Base-by-base conservation (phyloP, 2,888 invertebrate species). In the Cremastinae sp. region DNA sequence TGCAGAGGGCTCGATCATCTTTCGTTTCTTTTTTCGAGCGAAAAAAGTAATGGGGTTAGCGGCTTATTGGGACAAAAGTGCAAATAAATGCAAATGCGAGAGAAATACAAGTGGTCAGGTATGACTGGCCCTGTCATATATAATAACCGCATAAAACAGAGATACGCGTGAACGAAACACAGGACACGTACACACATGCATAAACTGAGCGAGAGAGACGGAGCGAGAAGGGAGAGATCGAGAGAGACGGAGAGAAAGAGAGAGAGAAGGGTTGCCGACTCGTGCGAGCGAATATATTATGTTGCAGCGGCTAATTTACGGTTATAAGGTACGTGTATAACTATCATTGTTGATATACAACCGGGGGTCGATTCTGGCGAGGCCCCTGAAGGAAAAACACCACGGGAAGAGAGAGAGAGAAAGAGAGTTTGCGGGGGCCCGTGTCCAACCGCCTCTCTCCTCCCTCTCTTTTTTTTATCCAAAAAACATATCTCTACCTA, bases 281-380 rank as follows among this genome's bases (percentile, higher is more conserved):
- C 62, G 39, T 12, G 59, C 59, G 39, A 85, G 84, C 87, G 89
- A 89, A 89, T 89, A 89, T 89, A 89, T 89, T 89, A 89, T 89
- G 89, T 89, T 89, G 88, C 89, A 86, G 85, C 83, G 87, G 86
- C 88, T 89, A 89, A 89, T 89, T 89, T 89, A 89, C 89, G 89
- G 89, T 89, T 89, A 89, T 89, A 89, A 89, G 89, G 88, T 87
- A 88, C 88, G 88, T 88, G 88, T 89, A 89, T 89, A 89, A 89
- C 89, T 89, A 89, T 89, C 89, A 88, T 89, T 89, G 89, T 88
- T 89, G 89, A 89, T 89, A 89, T 89, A 89, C 88, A 89, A 88
- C 89, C 83, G 83, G 75, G 71, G 74, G 72, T 77, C 74, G 74
- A 71, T 74, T 71, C 55, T 53, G 74, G 64, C 47, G 70, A 70